Evolutionary conservation across 2,113 vertebrate genomes (phyloP).

Genomic region (Halcyon malimbica): DNA sequence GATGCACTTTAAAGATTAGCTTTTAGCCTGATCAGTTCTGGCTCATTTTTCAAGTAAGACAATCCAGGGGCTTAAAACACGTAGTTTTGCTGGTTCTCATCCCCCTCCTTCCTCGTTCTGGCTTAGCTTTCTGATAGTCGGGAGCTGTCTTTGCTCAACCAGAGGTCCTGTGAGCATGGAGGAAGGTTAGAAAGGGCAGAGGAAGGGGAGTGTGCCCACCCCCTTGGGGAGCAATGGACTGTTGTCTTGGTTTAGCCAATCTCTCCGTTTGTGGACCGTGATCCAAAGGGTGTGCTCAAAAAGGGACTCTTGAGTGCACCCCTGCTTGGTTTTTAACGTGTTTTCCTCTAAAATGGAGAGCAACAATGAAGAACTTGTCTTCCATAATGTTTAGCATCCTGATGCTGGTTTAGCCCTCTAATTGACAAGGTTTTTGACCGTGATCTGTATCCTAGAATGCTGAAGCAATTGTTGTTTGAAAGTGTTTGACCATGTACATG

Average conservation of each 20-base stretch:
- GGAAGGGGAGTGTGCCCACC: rapidly evolving
- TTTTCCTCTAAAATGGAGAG: background rate
- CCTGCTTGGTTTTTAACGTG: background rate
- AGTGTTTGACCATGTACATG: rapidly evolving
- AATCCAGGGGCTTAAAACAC: background rate
- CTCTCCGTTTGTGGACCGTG: background rate
- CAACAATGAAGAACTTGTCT: background rate
- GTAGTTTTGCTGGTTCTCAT: background rate
- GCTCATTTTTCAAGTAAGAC: background rate
- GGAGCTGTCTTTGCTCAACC: background rate
- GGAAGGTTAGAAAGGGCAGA: background rate
- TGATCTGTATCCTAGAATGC: background rate
- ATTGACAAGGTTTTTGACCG: background rate
- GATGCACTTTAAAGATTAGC: background rate
- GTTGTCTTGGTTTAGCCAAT: background rate
- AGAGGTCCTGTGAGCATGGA: background rate
- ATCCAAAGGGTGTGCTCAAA: background rate
- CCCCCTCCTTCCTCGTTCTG: background rate
- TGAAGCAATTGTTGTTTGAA: background rate
- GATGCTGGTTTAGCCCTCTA: background rate
- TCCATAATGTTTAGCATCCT: background rate
- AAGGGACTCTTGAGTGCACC: background rate
- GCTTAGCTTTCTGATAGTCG: background rate
- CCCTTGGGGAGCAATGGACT: rapidly evolving
- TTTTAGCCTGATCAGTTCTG: background rate